Evolutionary conservation across 2,113 vertebrate genomes (phyloP), one percentile per base, ranked within the genome.

Genomic region (Tachysurus vachellii): DNA sequence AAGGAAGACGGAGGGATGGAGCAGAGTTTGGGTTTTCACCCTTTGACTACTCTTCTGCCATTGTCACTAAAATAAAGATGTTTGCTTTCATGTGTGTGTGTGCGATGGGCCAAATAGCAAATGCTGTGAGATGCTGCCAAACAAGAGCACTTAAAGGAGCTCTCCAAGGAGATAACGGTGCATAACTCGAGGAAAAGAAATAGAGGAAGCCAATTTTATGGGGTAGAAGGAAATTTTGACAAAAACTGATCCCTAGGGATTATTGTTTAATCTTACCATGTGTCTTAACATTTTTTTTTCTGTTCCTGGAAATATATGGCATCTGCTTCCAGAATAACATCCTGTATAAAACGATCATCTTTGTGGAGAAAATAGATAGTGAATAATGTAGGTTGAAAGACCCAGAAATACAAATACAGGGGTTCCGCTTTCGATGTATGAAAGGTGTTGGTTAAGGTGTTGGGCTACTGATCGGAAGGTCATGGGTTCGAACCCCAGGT

Each of bases 61-160:
- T 62, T 61, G 47, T 66, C 23, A 13, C 31, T 86, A 66, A 82
- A 89, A 91, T 91, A 36, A 89, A 91, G 88, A 89, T 7, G n/a
- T 88, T 90, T 87, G 87, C 89, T 83, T 86, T 82, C 73, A 83
- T 77, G 42, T 87, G 59, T 70, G 57, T 83, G 82, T 21, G 75
- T 1, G n/a, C 17, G 42, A 77, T 61, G 76, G 44, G 86, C 85
- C 85, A 75, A 71, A 88, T 47, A 70, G 21, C 76, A 70, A 80
- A 83, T 82, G 80, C 86, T 85, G 36, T 84, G 44, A 59, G 68
- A 82, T 47, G 26, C 56, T 87, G 56, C 83, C 83, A 88, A 88
- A 82, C 86, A 36, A 42, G 66, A 42, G 71, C 56, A 80, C 77
- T 86, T 85, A 75, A 83, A 68, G 85, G 47, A 83, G 50, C 59